Evolutionary conservation across 2,888 invertebrate genomes (phyloP).

Genomic region (Sisyra nigra): DNA sequence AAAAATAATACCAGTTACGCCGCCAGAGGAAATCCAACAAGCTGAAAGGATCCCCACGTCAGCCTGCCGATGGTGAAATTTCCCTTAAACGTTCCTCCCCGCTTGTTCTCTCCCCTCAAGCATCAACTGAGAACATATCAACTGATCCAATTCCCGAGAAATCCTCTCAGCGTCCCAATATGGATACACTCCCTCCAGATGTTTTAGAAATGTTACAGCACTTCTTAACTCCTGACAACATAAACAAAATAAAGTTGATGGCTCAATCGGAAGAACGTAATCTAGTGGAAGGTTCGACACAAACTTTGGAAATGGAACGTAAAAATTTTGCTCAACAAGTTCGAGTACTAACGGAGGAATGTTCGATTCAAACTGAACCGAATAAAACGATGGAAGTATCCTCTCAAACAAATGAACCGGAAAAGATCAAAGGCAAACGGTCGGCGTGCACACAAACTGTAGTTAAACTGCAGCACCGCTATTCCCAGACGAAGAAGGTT

Average conservation of each 20-base stretch:
- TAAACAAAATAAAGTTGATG: not conserved
- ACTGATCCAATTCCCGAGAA: not conserved
- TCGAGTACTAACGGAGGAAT: not conserved
- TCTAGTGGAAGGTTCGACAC: not conserved
- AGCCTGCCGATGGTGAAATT: not conserved
- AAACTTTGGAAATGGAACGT: not conserved
- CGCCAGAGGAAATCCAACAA: not conserved
- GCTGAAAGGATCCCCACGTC: not conserved
- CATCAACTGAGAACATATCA: no score
- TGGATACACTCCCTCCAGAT: not conserved
- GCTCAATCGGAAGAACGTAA: not conserved
- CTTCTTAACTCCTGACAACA: not conserved
- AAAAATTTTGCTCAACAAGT: not conserved
- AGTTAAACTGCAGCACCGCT: not conserved
- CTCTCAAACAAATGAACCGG: no score
- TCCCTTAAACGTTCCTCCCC: not conserved
- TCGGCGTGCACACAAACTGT: not conserved
- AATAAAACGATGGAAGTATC: not conserved
- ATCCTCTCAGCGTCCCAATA: not conserved
- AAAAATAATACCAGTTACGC: not conserved
- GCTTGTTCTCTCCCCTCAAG: not conserved
- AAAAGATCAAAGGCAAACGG: no score
- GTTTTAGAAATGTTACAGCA: not conserved
- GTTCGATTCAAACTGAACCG: not conserved
- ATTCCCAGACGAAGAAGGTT: not conserved